Base-by-base conservation (phyloP, 2,113 vertebrate species). In the Centropus bengalensis region DNA sequence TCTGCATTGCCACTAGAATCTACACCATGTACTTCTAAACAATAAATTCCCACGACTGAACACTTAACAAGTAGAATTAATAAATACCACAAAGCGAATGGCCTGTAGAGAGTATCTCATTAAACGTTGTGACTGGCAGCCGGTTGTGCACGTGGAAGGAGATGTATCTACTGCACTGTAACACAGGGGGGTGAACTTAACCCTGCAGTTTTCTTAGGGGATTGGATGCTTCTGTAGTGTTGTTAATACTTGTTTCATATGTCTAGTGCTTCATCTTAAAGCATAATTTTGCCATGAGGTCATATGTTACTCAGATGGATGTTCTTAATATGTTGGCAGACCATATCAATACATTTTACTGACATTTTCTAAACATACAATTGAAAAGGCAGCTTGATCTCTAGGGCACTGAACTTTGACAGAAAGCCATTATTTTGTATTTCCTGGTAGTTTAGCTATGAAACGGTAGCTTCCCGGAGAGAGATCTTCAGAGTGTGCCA, bases 321-420 rank as follows among this genome's bases (percentile, higher is more conserved):
- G 56, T 56, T 70, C 47, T 89, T 91, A 49, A 36, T 62, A 58
- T 40, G 68, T 59, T 91, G 88, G 75, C 33, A 20, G 77, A 71
- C 90, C 56, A 7, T 86, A 81, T 85, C 73, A 40, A 81, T 91
- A 49, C 33, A 22, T 93, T 95, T 95, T 82, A 88, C 68, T 83
- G 91, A 52, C 67, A 44, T 86, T 38, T 94, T 94, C 91, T 96
- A 86, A 96, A 89, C 30, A 18, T 76, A 21, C 32, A 52, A 56
- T 82, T 93, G 86, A 93, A 96, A 86, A 87, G 75, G 76, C 82
- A 82, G 66, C 74, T 77, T 93, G 86, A 96, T 95, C 70, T 94
- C 67, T 49, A 95, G 74, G 80, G 38, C 88, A 56, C 81, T 91
- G 80, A 86, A 92, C 74, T 94, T 70, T 6, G 33, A 81, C 73